These are phyloP conservation scores for Atopsyche davidsoni DNA, from an alignment of 1,140 invertebrate genomes.

Conservation along the genomic window DNA sequence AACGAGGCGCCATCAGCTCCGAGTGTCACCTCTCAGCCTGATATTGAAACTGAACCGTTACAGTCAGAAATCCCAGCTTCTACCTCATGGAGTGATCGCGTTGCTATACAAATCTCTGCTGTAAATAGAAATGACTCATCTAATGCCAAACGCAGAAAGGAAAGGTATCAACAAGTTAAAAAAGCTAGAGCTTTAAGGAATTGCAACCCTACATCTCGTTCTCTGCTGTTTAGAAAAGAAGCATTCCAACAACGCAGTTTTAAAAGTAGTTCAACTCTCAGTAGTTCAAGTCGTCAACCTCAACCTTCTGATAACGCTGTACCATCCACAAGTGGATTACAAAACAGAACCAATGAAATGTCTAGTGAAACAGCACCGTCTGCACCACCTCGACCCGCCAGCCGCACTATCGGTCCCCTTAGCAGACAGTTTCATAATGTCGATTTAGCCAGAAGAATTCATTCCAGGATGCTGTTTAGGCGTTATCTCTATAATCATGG, in stretches of 20 bases:
- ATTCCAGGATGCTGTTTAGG: constrained; percentile 17
- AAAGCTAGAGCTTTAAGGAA: constrained; percentile 40
- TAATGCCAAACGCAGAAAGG: constrained; percentile 40
- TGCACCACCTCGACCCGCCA: neutral
- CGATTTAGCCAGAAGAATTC: neutral
- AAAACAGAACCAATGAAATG: constrained; percentile 29
- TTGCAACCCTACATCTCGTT: constrained; percentile 41
- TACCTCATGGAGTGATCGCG: constrained; percentile 25
- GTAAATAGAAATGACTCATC: constrained; percentile 42
- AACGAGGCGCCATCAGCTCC: neutral
- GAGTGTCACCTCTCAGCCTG: neutral
- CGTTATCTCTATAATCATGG: constrained; percentile 16
- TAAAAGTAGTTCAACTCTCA: no score
- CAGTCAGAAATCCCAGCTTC: neutral
- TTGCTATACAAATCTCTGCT: constrained; percentile 43
- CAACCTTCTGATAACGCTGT: constrained; percentile 21
- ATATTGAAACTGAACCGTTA: no score
- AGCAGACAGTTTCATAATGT: neutral
- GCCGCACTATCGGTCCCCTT: no score
- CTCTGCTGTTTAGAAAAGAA: constrained; percentile 36
- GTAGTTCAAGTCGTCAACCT: no score
- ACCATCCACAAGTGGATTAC: constrained; percentile 18
- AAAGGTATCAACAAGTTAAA: constrained; percentile 40
- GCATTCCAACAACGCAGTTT: constrained; percentile 11
- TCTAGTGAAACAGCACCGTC: neutral